These are phyloP conservation scores for Centropus bengalensis DNA, from an alignment of 2,113 vertebrate genomes.

Conservation along the genomic window DNA sequence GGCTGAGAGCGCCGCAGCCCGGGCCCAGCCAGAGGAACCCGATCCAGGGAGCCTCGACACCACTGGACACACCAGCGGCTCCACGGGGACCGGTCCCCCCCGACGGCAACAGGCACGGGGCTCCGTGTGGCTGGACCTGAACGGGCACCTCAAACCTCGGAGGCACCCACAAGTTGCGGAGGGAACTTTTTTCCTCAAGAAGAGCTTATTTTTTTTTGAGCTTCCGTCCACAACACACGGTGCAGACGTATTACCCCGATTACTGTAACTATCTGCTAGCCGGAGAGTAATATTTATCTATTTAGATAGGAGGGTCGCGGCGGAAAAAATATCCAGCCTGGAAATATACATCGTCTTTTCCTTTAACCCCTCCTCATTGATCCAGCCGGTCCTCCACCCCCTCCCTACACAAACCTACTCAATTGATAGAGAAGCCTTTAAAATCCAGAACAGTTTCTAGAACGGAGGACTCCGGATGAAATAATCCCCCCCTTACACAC, in stretches of 20 bases:
- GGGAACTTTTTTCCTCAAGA: neutral
- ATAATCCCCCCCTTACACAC: neutral
- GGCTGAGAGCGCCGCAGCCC: neutral
- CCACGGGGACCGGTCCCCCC: neutral
- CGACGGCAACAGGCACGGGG: neutral
- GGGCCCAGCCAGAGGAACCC: neutral
- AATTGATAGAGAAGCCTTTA: slow-evolving; percentile 37
- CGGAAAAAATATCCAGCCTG: slow-evolving; percentile 41
- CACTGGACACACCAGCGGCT: neutral
- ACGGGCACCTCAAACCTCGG: neutral
- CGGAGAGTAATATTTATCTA: slow-evolving; percentile 52
- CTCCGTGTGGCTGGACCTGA: neutral
- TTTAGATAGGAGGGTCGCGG: slow-evolving; percentile 26
- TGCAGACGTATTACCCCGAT: slow-evolving; percentile 30
- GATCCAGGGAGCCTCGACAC: neutral
- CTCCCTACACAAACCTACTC: neutral
- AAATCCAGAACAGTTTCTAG: slow-evolving; percentile 43
- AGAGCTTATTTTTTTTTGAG: neutral
- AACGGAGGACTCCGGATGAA: slow-evolving; percentile 24
- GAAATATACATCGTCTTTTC: slow-evolving; percentile 46
- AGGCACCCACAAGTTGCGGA: neutral
- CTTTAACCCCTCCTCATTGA: slow-evolving; percentile 60
- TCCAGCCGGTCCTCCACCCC: neutral
- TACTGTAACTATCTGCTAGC: slow-evolving; percentile 8
- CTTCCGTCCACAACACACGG: neutral